Conservation (phyloP, 2,888 invertebrate species). For the Anarsia innoxiella region DNA sequence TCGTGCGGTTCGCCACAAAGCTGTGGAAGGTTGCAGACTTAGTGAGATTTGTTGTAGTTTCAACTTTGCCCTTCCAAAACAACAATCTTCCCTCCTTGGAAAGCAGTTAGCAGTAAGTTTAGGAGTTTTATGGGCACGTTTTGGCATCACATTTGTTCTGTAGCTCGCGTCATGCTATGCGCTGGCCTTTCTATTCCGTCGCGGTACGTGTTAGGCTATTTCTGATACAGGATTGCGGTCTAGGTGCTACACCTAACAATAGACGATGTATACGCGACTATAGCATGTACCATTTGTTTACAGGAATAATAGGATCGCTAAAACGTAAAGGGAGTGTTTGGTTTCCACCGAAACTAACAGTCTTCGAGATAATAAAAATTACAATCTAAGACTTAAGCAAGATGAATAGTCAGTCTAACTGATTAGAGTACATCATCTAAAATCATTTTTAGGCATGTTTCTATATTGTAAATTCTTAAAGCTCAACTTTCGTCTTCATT, state of each 20-base stretch:
- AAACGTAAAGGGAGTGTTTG: constrained; percentile 1
- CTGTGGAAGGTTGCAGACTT: constrained; percentile 9
- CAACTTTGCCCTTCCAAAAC: constrained; percentile 18
- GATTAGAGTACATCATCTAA: too few species aligned
- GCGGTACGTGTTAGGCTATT: constrained; percentile 44
- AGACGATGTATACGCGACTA: constrained; percentile 31
- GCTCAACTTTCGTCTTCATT: too few species aligned
- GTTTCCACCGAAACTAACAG: too few species aligned
- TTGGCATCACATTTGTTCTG: constrained; percentile 32
- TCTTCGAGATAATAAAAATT: too few species aligned
- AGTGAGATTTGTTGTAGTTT: constrained; percentile 19
- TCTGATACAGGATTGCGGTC: constrained; percentile 44
- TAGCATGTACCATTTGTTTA: constrained; percentile 18
- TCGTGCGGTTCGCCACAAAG: constrained; percentile 13
- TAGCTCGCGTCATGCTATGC: constrained; percentile 26
- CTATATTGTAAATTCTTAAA: too few species aligned
- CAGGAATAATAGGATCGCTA: constrained; percentile 14
- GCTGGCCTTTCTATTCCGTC: constrained; percentile 31
- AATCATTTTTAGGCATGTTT: too few species aligned
- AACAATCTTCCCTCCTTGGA: constrained; percentile 12
- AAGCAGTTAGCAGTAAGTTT: constrained; percentile 29
- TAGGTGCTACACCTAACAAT: constrained; percentile 47
- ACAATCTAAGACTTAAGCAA: too few species aligned
- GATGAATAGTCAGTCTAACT: too few species aligned
- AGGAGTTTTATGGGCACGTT: constrained; percentile 35